Base-by-base conservation (phyloP, 2,888 invertebrate genomes). In the Panopea generosa region DNA sequence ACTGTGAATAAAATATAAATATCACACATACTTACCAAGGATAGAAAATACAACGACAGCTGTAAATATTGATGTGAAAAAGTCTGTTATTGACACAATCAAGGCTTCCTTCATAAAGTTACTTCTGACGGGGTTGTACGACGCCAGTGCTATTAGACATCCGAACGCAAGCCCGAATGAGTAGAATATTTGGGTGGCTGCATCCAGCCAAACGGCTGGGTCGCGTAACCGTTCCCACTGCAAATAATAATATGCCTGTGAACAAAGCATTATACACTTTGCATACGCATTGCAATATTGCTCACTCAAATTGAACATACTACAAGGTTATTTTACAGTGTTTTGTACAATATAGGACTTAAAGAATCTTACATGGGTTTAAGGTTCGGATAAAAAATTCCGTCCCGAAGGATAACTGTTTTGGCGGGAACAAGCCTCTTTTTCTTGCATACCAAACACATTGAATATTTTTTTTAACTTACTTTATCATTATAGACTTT, bases 181-280 rank as follows among this genome's bases (percentile, higher is more conserved):
- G 93, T 98, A 98, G 94, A 98, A 98, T 1, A 98, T 98, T 94
- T 98, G 98, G 0, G 98, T 98, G 1, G 98, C 98, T 2, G 98
- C 98, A 91, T 98, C 98, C 86, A 98, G 93, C 98, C 98, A 98
- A 0, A 98, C 98, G 2, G 95, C 96, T 0, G 98, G 97, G 86
- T 97, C 95, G 56, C 95, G 93, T 24, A 98, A 94, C 90, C 96
- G 97, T 84, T 96, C 96, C 90, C 97, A 98, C 93, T 97, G 93
- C 24, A 93, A 45, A 20, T 53, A 52, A 43, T n/a, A n/a, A n/a
- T n/a, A n/a, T n/a, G n/a, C n/a, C n/a, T n/a, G n/a, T n/a, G n/a
- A n/a, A n/a, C 6, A 47, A 18, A 43, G 16, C 24, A 26, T 6
- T n/a, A 16, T 9, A 45, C 22, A 29, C 27, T 55, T 16, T 18